phyloP scores from a whole-genome alignment of 2,797 vertebrate species.

The Sebastiscus tertius region DNA sequence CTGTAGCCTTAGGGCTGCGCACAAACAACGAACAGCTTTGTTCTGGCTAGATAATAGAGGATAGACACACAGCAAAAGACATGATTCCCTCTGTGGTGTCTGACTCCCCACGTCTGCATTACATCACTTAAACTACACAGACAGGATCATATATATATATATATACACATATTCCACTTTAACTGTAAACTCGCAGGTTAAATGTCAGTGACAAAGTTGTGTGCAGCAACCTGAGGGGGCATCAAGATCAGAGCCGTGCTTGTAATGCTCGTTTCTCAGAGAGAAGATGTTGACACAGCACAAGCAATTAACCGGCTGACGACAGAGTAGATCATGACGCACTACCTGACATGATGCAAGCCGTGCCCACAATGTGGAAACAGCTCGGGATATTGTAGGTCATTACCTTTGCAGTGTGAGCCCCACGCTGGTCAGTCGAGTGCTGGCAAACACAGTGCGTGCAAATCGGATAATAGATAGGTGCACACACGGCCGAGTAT shows the following conservation, averaged over 20 bases:
- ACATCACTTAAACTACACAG: conserved; percentile 5
- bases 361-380: conserved; percentile 1
- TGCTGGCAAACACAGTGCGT: not conserved
- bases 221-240: not conserved
- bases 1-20: conserved; percentile 61
- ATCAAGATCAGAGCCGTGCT: not conserved
- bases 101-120: conserved; percentile 35
- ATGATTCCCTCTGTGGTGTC: conserved; percentile 42
- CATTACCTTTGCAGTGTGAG: conserved; percentile 10
- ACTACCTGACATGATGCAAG: not conserved
- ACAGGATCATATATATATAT: not conserved
- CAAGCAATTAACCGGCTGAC: conserved; percentile 19
- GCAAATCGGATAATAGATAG: not conserved
- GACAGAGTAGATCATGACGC: conserved; percentile 26
- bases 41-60: conserved; percentile 58
- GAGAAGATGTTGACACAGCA: conserved; percentile 38
- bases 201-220: not conserved
- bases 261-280: not conserved
- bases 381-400: not conserved
- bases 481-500: not conserved
- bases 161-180: not conserved
- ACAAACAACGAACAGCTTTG: conserved; percentile 71
- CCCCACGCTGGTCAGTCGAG: not conserved
- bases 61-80: conserved; percentile 52
- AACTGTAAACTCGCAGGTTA: not conserved